Percentiles rank a stretch among this genome's conserved stretches.
phyloP scores from a whole-genome alignment of 2,113 vertebrate species.

The Scalopus aquaticus region DNA sequence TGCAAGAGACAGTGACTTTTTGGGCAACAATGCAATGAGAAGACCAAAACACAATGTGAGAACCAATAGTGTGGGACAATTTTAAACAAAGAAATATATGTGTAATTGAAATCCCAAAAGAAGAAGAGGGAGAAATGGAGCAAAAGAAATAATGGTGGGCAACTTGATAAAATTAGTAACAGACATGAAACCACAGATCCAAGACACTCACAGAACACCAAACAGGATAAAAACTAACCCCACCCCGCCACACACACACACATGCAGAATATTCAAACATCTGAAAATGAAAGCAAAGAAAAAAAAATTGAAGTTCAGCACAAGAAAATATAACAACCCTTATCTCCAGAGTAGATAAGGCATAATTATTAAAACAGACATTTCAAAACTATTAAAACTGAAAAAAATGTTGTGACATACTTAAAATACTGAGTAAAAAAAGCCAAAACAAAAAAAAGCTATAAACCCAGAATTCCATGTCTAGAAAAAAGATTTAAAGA shows the following conservation, averaged over 20 bases:
- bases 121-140: neutral
- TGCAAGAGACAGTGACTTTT: neutral
- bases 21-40: neutral
- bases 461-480: neutral
- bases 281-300: neutral
- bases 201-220: neutral
- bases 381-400: neutral
- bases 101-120: neutral
- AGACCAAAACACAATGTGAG: neutral
- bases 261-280: neutral
- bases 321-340: neutral
- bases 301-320: neutral
- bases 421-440: neutral
- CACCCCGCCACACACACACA: neutral
- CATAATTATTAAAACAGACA: neutral
- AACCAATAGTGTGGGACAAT: neutral
- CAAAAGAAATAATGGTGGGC: neutral
- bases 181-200: neutral
- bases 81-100: neutral
- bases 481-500: neutral
- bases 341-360: neutral
- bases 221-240: neutral
- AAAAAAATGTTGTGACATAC: neutral
- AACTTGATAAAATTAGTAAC: conserved; percentile 30
- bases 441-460: neutral